Evolutionary conservation across 2,797 vertebrate species (phyloP).

Genomic region (Hozukius guyotensis): DNA sequence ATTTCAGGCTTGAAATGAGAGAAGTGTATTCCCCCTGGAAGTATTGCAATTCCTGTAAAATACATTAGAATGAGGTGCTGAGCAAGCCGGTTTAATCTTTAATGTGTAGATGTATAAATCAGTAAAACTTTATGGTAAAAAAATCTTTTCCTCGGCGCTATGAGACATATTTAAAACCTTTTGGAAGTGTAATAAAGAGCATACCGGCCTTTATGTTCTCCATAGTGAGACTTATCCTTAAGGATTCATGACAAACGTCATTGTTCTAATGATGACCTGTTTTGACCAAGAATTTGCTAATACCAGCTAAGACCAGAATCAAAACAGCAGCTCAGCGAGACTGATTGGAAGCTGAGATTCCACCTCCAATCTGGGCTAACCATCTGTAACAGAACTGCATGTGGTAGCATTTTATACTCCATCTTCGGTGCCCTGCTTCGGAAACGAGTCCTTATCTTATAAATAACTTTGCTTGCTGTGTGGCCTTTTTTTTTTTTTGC

Average conservation of each 20-base stretch:
- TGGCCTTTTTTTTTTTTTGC: constrained; percentile 30
- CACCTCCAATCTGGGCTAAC: constrained; percentile 64
- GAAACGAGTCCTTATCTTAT: constrained; percentile 64
- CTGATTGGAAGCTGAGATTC: constrained; percentile 54
- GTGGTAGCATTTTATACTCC: constrained; percentile 65
- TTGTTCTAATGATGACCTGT: constrained; percentile 48
- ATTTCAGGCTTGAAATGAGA: constrained; percentile 29
- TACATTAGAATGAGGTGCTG: constrained; percentile 27
- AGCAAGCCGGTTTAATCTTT: constrained; percentile 20
- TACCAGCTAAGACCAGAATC: constrained; percentile 42
- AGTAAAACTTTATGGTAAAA: constrained; percentile 5
- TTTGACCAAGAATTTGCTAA: constrained; percentile 56
- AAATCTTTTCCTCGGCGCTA: background rate
- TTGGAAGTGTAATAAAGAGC: background rate
- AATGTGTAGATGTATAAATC: constrained; percentile 11
- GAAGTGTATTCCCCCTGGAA: constrained; percentile 11
- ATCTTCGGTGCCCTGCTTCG: constrained; percentile 52
- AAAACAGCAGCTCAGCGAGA: constrained; percentile 47
- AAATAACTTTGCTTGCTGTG: constrained; percentile 65
- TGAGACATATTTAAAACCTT: background rate
- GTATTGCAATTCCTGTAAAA: constrained; percentile 20
- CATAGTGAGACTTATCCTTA: background rate
- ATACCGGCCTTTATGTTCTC: background rate
- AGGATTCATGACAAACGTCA: constrained; percentile 34
- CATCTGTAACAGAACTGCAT: constrained; percentile 64